These are phyloP conservation scores for Tipula confusa DNA, from an alignment of 2,888 invertebrate species.

Conservation along the genomic window DNA sequence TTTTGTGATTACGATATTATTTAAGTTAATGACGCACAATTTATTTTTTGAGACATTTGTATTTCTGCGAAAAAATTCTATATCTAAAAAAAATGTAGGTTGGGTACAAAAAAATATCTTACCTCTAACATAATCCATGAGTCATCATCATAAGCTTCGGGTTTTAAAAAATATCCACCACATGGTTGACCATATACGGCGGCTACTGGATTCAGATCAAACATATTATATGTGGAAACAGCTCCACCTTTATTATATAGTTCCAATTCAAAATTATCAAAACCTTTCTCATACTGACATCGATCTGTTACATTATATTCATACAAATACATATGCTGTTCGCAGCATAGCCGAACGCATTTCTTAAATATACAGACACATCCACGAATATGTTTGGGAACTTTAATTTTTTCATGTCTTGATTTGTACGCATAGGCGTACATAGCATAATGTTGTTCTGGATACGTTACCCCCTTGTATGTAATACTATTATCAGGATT, in stretches of 20 bases:
- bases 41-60: no score
- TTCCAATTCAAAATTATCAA: conserved; percentile 26
- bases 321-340: conserved; percentile 31
- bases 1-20: no score
- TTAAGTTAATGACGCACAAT: no score
- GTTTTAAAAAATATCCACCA: conserved; percentile 31
- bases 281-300: not conserved
- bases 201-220: conserved; percentile 32
- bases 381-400: conserved; percentile 43
- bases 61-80: no score
- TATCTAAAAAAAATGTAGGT: no score
- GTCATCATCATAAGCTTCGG: conserved; percentile 33
- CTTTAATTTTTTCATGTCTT: conserved; percentile 40
- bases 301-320: not conserved
- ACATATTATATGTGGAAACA: not conserved
- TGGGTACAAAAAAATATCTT: not conserved
- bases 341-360: conserved; percentile 48
- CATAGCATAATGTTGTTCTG: conserved; percentile 41
- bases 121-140: conserved; percentile 13
- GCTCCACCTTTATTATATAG: not conserved
- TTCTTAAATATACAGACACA: conserved; percentile 46
- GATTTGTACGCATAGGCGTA: conserved; percentile 44
- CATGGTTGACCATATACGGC: conserved; percentile 38
- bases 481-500: conserved; percentile 44
- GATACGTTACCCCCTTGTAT: conserved; percentile 43